phyloP scores from a whole-genome alignment of 2,797 vertebrate species.

The Smutsia temminckii region DNA sequence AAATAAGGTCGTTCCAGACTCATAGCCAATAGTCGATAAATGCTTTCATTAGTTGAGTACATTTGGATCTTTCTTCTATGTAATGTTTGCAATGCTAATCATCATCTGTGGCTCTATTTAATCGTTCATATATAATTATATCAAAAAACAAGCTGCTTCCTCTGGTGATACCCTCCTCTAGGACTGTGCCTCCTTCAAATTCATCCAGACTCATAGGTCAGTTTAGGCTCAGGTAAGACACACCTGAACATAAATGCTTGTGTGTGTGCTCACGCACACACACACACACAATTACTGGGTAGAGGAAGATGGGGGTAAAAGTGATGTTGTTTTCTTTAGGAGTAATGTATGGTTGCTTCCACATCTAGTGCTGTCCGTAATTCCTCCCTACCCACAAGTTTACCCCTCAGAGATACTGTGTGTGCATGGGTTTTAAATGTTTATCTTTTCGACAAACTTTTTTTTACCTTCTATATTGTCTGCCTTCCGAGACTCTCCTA shows the following conservation, averaged over 20 bases:
- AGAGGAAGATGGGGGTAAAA: background rate
- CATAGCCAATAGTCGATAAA: constrained; percentile 48
- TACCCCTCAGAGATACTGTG: background rate
- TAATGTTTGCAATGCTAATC: constrained; percentile 30
- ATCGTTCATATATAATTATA: background rate
- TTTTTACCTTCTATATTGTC: background rate
- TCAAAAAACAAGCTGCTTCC: background rate
- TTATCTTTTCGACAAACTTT: background rate
- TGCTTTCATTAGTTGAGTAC: constrained; percentile 35
- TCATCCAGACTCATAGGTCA: background rate
- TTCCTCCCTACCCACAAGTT: background rate
- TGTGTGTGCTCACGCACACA: accelerated
- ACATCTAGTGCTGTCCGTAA: background rate
- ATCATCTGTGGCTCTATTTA: constrained; percentile 1
- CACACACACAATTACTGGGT: background rate
- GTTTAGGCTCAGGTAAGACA: background rate
- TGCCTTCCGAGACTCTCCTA: background rate
- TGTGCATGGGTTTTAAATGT: background rate
- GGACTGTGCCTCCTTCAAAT: background rate
- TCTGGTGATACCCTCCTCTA: background rate
- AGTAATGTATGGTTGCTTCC: background rate
- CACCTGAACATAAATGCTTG: background rate
- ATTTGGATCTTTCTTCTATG: constrained; percentile 45
- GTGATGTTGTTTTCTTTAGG: background rate
- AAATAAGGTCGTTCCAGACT: background rate